These are phyloP conservation scores for Nilaparvata lugens DNA, from an alignment of 1,140 invertebrate species.

Conservation along the genomic window DNA sequence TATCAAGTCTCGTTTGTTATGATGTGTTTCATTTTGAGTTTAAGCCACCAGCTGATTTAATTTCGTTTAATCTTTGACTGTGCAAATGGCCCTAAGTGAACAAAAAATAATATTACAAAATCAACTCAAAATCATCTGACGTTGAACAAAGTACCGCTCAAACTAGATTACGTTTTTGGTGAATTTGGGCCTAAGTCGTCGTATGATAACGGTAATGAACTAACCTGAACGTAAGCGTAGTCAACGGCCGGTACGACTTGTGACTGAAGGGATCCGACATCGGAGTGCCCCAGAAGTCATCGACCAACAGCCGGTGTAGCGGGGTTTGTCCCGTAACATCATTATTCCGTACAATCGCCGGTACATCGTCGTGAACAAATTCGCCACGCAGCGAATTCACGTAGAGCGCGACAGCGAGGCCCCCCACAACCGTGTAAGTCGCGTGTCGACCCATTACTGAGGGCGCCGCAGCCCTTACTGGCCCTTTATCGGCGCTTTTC, in stretches of 20 bases:
- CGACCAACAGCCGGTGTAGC: constrained; percentile 55
- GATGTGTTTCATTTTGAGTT: no score
- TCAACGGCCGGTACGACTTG: constrained; percentile 76
- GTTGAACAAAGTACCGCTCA: no score
- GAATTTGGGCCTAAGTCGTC: no score
- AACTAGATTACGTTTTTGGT: no score
- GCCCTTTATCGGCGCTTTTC: background rate
- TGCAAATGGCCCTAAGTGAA: no score
- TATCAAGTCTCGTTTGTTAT: no score
- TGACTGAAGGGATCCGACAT: constrained; percentile 77
- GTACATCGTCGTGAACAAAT: constrained; percentile 86
- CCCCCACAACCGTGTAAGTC: constrained; percentile 48
- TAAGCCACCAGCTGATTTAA: no score
- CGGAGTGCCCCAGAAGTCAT: constrained; percentile 89
- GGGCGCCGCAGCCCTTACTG: background rate
- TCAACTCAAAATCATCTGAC: no score
- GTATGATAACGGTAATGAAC: no score
- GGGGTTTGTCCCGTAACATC: constrained; percentile 65
- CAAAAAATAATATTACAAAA: no score
- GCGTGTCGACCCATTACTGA: constrained; percentile 2
- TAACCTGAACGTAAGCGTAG: constrained; percentile 75
- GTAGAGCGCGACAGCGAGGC: constrained; percentile 60
- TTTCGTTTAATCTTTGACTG: no score
- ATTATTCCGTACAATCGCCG: constrained; percentile 73
- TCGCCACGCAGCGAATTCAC: constrained; percentile 70